A percentile compares a stretch with the other conserved stretches of the same genome.
phyloP scores from a whole-genome alignment of 2,113 vertebrate species.

The Ptilonorhynchus violaceus region DNA sequence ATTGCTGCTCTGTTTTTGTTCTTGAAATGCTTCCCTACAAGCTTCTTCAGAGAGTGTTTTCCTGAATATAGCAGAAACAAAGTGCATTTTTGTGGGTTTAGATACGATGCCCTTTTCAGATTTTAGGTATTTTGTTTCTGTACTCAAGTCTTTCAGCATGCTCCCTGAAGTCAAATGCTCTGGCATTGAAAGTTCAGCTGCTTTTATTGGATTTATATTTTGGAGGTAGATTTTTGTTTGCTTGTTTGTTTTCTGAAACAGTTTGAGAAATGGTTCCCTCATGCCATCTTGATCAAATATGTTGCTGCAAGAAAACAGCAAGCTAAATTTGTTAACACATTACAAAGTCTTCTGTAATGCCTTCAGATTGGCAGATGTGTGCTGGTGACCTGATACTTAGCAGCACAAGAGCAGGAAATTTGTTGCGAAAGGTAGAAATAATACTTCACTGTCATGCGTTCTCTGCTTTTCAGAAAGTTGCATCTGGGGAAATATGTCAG shows the following conservation, averaged over 20 bases:
- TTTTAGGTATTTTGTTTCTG: background rate
- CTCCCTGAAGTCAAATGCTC: background rate
- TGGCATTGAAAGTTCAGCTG: background rate
- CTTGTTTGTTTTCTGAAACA: background rate
- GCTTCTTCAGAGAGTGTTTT: background rate
- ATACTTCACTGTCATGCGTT: background rate
- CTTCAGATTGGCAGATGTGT: background rate
- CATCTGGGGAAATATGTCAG: background rate
- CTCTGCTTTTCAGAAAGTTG: background rate
- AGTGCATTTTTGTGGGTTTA: background rate
- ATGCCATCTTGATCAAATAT: background rate
- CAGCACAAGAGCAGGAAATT: background rate
- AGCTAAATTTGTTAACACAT: background rate
- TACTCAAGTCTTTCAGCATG: background rate
- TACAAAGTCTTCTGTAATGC: background rate
- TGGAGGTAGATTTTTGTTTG: background rate
- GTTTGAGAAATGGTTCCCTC: background rate
- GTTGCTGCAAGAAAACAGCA: background rate
- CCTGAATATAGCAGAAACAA: background rate
- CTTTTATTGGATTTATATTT: background rate
- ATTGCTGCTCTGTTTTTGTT: background rate
- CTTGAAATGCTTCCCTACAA: background rate
- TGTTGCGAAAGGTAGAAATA: background rate
- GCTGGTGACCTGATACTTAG: background rate
- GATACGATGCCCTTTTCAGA: background rate